Base-by-base conservation (phyloP, 2,888 invertebrate genomes). In the Ypsolopha scabrella region DNA sequence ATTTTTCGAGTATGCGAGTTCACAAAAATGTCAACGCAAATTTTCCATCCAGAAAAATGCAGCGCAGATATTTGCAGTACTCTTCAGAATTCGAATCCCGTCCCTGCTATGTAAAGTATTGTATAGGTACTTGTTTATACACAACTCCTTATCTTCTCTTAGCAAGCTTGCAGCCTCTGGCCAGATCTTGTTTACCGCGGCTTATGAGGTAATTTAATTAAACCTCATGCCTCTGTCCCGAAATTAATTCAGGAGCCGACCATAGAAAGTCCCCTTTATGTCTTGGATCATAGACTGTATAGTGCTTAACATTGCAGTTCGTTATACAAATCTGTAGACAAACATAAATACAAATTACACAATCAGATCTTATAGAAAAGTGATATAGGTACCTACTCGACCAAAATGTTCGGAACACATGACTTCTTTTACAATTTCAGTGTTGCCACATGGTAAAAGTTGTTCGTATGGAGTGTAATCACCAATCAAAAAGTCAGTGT, bases 141-240 rank as follows among this genome's bases (percentile, higher is more conserved):
- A 43, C 35, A 50, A 43, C 14, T 65, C 64, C 72, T 80, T 80
- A 82, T 80, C 80, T 75, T 53, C 58, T 58, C 64, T 60, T 59
- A 63, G 63, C 77, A 75, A 74, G 63, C 68, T 64, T 10, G n/a
- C 50, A 24, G 67, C 51, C 53, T 67, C 68, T 60, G 59, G 58
- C 67, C 68, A 24, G 24, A 63, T 62, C 64, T 66, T 71, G 69
- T 72, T 71, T 72, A 67, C 67, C 58, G 60, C 61, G 61, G 68
- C 65, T 71, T 67, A 68, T 63, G 67, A 64, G 62, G 64, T 64
- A 62, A 71, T 76, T 72, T 72, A 73, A 78, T 77, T 76, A 74
- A 73, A 78, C 73, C 67, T 62, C 64, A 64, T 60, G 54, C 59
- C 58, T 55, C 46, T 33, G 33, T 49, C 49, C 14, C 13, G 14